Evolutionary conservation across 2,797 vertebrate genomes (phyloP), one percentile per base, ranked within the genome.

Genomic region (Mus minutoides): DNA sequence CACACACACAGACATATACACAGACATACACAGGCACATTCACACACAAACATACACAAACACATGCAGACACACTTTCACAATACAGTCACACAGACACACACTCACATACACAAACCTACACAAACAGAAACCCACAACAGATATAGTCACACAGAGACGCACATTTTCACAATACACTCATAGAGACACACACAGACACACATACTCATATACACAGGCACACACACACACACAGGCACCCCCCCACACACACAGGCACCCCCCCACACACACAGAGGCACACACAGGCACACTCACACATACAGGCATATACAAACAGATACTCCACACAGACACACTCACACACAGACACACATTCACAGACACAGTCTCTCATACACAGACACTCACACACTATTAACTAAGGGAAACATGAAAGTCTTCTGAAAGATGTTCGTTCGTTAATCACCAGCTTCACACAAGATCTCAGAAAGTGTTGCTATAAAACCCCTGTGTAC

Each of bases 321-420:
- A 26, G 60, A 62, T 3, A 62, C 26, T 16, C n/a, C 26, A 12
- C 60, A 62, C 52, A 54, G 52, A 14, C 52, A 54, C 52, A 54
- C 52, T 52, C 56, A 58, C 49, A 52, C 49, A 52, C 43, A 52
- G 49, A 52, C 49, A 52, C 60, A 67, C 64, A 67, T 2, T 34
- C 64, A 67, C 62, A 31, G 2, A 43, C 11, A 43, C 11, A 60
- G 14, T 46, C 43, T 46, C 9, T 49, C 29, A 60, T 2, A 26
- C 58, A 60, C 58, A 60, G 8, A 9, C 77, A 79, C 31, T 54
- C 60, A 67, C 19, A 49, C n/a, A 13, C 8, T 43, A 49, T 37
- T 89, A 56, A 86, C 49, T 52, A 37, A 79, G 43, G 88, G 86
- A 89, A 96, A 85, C 60, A 56, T 12, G 31, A 67, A 87, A 49